Evolutionary conservation across 2,797 vertebrate genomes (phyloP).

Genomic region (Scyliorhinus canicula): DNA sequence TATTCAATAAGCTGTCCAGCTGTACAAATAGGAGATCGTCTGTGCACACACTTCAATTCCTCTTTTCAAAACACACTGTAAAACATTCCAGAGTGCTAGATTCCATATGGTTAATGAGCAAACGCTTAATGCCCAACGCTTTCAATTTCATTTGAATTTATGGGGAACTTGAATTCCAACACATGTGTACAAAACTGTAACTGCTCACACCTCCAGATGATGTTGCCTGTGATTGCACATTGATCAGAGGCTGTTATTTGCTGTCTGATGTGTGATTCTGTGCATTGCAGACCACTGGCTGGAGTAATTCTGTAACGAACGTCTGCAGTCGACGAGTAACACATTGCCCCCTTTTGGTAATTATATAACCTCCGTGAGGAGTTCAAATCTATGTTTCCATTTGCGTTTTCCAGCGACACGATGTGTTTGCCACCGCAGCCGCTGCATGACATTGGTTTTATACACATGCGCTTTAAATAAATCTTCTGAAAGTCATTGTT

Average conservation of each 20-base stretch:
- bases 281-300: background rate
- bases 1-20: slow-evolving; percentile 92
- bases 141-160: slow-evolving; percentile 70
- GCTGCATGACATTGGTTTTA: background rate
- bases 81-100: slow-evolving; percentile 69
- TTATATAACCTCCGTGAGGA: too few species aligned
- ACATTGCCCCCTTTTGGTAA: too few species aligned
- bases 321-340: background rate
- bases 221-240: background rate
- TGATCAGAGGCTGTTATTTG: background rate
- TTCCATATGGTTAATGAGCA: slow-evolving; percentile 84
- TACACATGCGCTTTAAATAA: too few species aligned
- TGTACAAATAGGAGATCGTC: slow-evolving; percentile 90
- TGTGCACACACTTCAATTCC: slow-evolving; percentile 76
- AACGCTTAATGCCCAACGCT: slow-evolving; percentile 71
- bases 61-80: slow-evolving; percentile 73
- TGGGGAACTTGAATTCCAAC: slow-evolving; percentile 59
- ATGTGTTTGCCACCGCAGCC: background rate
- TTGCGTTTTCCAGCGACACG: too few species aligned
- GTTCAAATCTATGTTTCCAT: background rate
- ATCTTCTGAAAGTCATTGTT: background rate
- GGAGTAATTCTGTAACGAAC: background rate
- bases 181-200: slow-evolving; percentile 52
- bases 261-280: too few species aligned
- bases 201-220: background rate